A percentile compares a stretch with the other conserved stretches of the same genome.
These are phyloP conservation scores for Brachyptera putata DNA, from an alignment of 2,888 invertebrate species.

Conservation along the genomic window DNA sequence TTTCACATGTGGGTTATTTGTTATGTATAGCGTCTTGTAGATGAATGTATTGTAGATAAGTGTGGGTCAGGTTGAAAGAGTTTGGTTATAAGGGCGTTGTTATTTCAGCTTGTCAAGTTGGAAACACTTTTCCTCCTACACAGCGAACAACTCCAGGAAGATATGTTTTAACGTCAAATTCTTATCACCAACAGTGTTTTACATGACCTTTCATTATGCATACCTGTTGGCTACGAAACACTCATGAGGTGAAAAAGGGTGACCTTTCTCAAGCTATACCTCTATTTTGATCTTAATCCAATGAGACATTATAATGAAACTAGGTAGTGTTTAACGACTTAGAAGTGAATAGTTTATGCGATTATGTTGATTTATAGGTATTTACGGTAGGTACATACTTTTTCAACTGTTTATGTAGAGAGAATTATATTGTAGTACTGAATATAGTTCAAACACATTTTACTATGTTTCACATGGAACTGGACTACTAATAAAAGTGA, in stretches of 20 bases:
- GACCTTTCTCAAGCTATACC: too few species aligned
- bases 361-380: too few species aligned
- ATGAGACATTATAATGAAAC: too few species aligned
- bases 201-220: neutral
- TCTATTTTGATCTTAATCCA: too few species aligned
- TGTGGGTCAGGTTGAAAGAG: conserved; percentile 4
- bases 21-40: conserved; percentile 5
- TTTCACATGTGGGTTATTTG: conserved; percentile 2
- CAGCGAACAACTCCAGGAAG: neutral
- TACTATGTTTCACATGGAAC: too few species aligned
- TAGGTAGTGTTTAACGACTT: too few species aligned
- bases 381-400: too few species aligned
- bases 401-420: too few species aligned
- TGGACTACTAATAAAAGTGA: too few species aligned
- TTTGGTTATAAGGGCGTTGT: conserved; percentile 9
- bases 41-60: conserved; percentile 19
- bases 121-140: neutral
- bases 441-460: too few species aligned
- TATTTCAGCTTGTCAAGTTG: conserved; percentile 2
- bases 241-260: neutral
- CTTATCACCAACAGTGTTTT: neutral
- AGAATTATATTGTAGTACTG: too few species aligned
- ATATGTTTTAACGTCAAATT: neutral
- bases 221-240: neutral
- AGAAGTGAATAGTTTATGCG: too few species aligned